Evolutionary conservation across 2,888 invertebrate species (phyloP).

Genomic region (Epinotia demarniana): DNA sequence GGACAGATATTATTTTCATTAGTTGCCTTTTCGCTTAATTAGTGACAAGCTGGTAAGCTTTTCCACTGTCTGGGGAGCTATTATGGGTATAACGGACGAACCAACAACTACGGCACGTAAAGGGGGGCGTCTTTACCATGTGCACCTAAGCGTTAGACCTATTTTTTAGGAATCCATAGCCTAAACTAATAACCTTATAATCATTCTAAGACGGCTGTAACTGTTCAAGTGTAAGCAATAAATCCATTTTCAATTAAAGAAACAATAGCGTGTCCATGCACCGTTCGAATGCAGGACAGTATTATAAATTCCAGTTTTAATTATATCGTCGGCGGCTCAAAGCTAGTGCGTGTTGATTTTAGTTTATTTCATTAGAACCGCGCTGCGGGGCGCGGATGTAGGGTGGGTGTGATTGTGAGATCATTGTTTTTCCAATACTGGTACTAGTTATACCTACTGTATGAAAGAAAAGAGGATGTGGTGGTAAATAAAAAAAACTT

Average conservation of each 20-base stretch:
- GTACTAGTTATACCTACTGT: neutral
- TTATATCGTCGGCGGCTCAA: conserved; percentile 68
- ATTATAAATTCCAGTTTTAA: conserved; percentile 78
- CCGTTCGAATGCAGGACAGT: conserved; percentile 62
- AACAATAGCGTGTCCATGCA: conserved; percentile 70
- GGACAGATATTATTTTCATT: neutral
- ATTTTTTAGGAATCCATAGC: neutral
- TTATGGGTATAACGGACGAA: too few species aligned
- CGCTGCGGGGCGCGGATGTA: conserved; percentile 77
- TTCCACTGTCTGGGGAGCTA: neutral
- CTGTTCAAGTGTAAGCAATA: conserved; percentile 48
- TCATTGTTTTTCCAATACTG: neutral
- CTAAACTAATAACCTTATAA: conserved; percentile 18
- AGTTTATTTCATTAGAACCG: conserved; percentile 84
- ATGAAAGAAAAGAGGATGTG: neutral
- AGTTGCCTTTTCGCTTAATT: neutral
- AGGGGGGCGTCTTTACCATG: too few species aligned
- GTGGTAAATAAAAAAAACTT: too few species aligned
- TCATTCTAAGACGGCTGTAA: conserved; percentile 19
- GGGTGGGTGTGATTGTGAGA: conserved; percentile 55
- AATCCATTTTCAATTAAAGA: conserved; percentile 47
- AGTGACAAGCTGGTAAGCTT: neutral
- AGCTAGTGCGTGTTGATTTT: conserved; percentile 81
- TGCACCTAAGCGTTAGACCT: neutral
- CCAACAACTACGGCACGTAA: too few species aligned